Conservation (phyloP, 1,140 invertebrate species). For the Coptotermes formosanus region DNA sequence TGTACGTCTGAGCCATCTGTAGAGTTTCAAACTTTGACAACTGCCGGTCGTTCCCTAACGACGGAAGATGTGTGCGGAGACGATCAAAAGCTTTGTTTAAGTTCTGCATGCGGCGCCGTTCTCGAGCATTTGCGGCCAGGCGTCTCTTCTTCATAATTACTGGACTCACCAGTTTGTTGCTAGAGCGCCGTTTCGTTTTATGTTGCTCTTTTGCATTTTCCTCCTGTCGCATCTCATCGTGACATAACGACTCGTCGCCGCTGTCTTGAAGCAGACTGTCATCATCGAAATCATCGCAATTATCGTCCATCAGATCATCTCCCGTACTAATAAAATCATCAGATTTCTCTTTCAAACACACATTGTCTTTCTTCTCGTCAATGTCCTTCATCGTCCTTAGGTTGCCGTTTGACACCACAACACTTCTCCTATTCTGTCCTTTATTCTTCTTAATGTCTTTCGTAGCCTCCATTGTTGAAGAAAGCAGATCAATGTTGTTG, state of each 20-base stretch:
- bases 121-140: constrained; percentile 88
- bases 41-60: constrained; percentile 85
- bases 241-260: constrained; percentile 31
- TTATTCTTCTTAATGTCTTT: not conserved
- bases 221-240: not conserved
- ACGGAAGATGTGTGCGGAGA: constrained; percentile 84
- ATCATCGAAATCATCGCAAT: constrained; percentile 25
- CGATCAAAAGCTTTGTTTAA: constrained; percentile 92
- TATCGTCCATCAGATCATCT: not conserved
- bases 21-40: constrained; percentile 96
- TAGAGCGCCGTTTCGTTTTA: constrained; percentile 44
- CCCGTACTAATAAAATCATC: not conserved
- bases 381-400: not conserved
- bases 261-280: constrained; percentile 19
- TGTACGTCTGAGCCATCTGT: constrained; percentile 97
- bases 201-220: not conserved
- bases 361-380: not conserved
- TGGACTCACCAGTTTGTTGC: constrained; percentile 68
- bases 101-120: constrained; percentile 90
- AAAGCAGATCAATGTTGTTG: not conserved
- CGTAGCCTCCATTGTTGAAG: not conserved
- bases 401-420: not conserved
- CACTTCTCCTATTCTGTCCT: constrained; percentile 1
- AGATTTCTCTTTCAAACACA: not conserved
- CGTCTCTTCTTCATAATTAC: constrained; percentile 78